Base-by-base conservation (phyloP, 2,113 vertebrate species). In the Cariama cristata region DNA sequence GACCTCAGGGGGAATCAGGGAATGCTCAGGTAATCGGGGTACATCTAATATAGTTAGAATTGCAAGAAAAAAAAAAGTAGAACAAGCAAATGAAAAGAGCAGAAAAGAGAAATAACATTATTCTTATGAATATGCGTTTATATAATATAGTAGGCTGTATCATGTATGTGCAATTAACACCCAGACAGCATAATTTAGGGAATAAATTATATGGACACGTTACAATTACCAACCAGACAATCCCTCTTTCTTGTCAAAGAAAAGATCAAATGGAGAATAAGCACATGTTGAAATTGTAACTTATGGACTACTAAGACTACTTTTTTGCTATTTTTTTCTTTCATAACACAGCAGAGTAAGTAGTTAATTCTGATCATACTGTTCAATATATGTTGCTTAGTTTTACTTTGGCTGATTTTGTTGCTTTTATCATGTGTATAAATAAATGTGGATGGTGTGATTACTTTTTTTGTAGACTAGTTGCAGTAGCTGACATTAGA, bases 11-110 rank as follows among this genome's bases (percentile, higher is more conserved):
- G 11, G 6, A 55, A 21, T 52, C 14, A 66, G 42, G 12, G 23
- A 74, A 66, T 12, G 8, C 9, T 42, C 0, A 0, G 7, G 11
- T 71, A 71, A 66, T 17, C 0, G 5, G 17, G 3, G 11, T 20
- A 38, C 5, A 14, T 35, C 13, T 14, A 42, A 72, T 6, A 4
- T 8, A 56, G 6, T n/a, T 75, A 72, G 3, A 79, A 56, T 53
- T 63, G 12, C 14, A 50, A 58, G 20, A 8, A 33, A 72, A 44
- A 38, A 38, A 69, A n/a, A 44, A 17, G 12, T 14, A 38, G 8
- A 80, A 52, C 2, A 40, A 33, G 9, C 5, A 60, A 77, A 38
- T 3, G 0, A 49, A 93, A 66, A 62, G 8, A 6, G 7, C 45
- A 62, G 11, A 45, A 66, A 63, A 33, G 12, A 74, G 8, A 74